Evolutionary conservation across 2,113 vertebrate species (phyloP), one percentile per base, ranked within the genome.

Genomic region (Glaucidium brasilianum): DNA sequence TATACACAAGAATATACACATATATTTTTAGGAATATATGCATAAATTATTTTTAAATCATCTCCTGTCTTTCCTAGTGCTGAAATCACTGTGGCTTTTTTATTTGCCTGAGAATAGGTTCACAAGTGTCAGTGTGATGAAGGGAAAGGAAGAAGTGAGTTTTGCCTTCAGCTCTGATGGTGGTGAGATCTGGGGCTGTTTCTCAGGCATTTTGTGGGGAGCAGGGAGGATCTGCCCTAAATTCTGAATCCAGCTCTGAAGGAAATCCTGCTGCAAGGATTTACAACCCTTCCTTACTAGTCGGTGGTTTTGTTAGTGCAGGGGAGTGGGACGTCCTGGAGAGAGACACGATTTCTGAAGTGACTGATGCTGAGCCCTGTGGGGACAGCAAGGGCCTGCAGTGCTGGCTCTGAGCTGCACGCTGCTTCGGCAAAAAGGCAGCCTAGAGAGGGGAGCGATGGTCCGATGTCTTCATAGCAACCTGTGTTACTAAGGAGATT

Each of bases 61-160:
- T 53, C 25, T 55, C 73, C 29, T 81, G 63, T 41, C 67, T 86
- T 59, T 68, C 16, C 25, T 63, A 37, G n/a, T 58, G 58, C 53
- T 92, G 59, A 79, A 82, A 76, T 76, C 47, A 6, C 37, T 12
- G 22, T 39, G 72, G 45, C 39, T 45, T 37, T 84, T 88, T 30
- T 2, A 21, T 25, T 74, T 93, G 4, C 26, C 18, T 37, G 17
- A 67, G 32, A 45, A 27, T 32, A 55, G 15, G 25, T 20, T 76
- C n/a, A 5, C 3, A 0, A 8, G 18, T 52, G 45, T 53, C 14
- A 3, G 1, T 5, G 6, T 10, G 45, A 47, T 21, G 34, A 64
- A 63, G 49, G 47, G 45, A 82, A 93, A 78, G 37, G 68, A 32
- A 82, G 35, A 71, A 39, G 29, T 2, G 2, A 53, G 12, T 58